Evolutionary conservation across 2,113 vertebrate species (phyloP), one percentile per base, ranked within the genome.

Genomic region (Melanostigma gelatinosum): DNA sequence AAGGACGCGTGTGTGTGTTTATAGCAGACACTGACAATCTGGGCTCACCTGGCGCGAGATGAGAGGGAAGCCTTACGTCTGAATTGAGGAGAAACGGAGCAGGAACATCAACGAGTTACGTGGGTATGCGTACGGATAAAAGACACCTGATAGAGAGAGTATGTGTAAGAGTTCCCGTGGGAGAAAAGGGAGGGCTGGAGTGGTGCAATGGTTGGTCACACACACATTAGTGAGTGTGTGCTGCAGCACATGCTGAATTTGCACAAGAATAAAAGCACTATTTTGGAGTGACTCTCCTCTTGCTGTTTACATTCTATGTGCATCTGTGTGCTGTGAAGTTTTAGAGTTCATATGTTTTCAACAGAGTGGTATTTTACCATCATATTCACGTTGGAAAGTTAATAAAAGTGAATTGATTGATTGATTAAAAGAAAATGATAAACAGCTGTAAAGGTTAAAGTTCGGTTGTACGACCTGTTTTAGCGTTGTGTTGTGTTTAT

Each of bases 31-130:
- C 46, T 70, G 69, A 24, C 77, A 84, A 68, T 73, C 71, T 79
- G 61, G 63, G 57, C 50, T 77, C 42, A 87, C 84, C 86, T 93
- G 90, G 90, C 88, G 72, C 22, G 3, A 79, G 88, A 92, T 89
- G 65, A 92, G 72, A 93, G 83, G 32, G 22, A 88, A 70, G 0
- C 24, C 29, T 60, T n/a, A 48, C 48, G 7, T 82, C 29, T 62
- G 46, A 48, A 66, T 87, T 88, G 61, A 89, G 3, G 22, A 48
- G 70, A 40, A 57, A 69, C 58, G 54, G 27, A 67, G 66, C 3
- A 0, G 40, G 63, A 82, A 65, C 82, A 65, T 87, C 72, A 79
- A 76, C 15, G 68, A 71, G 3, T 24, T 40, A 38, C 16, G 2
- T 69, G 61, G 62, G 69, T 72, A 4, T 55, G 84, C 5, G 61